Percentiles rank a stretch among this genome's conserved stretches.
Evolutionary conservation across 1,140 invertebrate species (phyloP).

Genomic region (Nasonia longicornis): DNA sequence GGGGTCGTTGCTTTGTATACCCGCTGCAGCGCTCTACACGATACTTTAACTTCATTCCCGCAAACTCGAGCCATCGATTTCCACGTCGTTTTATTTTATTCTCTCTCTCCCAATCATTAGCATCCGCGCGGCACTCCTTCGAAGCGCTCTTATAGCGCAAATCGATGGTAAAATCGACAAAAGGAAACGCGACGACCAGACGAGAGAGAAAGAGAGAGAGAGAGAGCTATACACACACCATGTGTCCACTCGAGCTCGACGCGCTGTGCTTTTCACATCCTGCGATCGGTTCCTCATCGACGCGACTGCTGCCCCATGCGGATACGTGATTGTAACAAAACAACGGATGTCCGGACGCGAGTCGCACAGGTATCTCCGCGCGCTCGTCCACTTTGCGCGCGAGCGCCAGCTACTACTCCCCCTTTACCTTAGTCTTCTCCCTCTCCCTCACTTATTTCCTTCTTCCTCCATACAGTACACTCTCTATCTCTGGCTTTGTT

Average conservation of each 20-base stretch:
- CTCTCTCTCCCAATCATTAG: background rate
- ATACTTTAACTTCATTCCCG: background rate
- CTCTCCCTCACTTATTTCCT: conserved; percentile 46
- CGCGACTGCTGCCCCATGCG: conserved; percentile 35
- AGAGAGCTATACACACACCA: background rate
- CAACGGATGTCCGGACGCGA: conserved; percentile 65
- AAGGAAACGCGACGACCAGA: background rate
- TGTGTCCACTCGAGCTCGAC: conserved; percentile 43
- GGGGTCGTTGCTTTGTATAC: background rate
- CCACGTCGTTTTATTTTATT: background rate
- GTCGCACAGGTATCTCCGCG: conserved; percentile 65
- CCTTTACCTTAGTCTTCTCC: conserved; percentile 41
- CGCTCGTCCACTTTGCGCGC: conserved; percentile 44
- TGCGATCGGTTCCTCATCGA: conserved; percentile 53
- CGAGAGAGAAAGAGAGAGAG: background rate
- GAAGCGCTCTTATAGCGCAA: background rate
- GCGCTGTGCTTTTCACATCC: conserved; percentile 55
- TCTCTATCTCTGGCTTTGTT: conserved; percentile 43
- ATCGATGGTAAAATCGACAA: conserved; percentile 32
- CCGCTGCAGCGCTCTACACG: background rate
- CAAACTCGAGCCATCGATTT: no score
- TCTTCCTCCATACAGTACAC: conserved; percentile 38
- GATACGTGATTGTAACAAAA: conserved; percentile 67
- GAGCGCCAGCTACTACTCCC: conserved; percentile 27
- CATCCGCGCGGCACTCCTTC: background rate